Conservation (phyloP, 2,888 invertebrate species). For the Girardia tigrina region DNA sequence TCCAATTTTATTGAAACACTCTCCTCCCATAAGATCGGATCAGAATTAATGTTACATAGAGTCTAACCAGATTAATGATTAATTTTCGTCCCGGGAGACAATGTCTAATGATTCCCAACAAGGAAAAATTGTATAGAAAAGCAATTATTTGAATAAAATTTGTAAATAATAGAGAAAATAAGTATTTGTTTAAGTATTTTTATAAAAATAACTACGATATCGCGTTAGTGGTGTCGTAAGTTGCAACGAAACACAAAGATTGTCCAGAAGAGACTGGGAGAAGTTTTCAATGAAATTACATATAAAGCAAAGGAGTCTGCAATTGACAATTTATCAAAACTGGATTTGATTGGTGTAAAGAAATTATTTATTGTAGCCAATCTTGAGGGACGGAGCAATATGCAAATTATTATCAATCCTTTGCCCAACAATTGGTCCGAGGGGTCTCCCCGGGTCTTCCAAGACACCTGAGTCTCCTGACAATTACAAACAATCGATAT, state of each 20-base stretch:
- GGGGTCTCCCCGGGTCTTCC: background rate
- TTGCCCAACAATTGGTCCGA: background rate
- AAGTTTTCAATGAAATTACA: background rate
- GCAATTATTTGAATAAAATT: no score
- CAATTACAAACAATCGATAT: background rate
- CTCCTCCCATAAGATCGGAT: no score
- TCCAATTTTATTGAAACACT: no score
- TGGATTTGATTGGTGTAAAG: background rate
- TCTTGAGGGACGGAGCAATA: background rate
- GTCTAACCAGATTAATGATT: no score
- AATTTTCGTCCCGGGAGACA: no score
- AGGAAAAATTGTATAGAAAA: no score
- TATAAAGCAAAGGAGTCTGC: background rate
- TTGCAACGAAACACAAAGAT: background rate
- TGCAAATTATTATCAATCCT: background rate
- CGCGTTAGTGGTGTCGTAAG: background rate
- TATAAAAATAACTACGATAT: background rate
- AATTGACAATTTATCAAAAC: background rate
- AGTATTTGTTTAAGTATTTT: background rate
- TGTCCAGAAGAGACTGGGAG: background rate
- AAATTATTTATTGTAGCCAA: background rate
- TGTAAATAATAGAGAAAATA: background rate
- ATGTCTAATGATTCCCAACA: no score
- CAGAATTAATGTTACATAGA: no score
- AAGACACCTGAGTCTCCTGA: background rate